phyloP scores from a whole-genome alignment of 2,888 invertebrate genomes.

The Globia sparganii region DNA sequence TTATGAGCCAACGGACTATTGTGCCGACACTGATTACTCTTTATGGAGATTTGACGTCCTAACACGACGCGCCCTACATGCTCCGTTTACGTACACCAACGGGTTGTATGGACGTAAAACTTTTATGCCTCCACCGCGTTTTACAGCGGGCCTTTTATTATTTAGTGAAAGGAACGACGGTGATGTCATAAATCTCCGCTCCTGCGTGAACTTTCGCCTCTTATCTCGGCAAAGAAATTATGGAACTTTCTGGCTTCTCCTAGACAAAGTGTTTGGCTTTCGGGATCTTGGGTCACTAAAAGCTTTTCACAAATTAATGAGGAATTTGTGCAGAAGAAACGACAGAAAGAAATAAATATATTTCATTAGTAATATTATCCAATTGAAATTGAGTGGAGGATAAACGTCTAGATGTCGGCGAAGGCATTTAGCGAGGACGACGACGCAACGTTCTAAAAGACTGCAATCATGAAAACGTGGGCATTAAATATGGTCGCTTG shows the following conservation, averaged over 20 bases:
- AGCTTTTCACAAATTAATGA: conserved; percentile 86
- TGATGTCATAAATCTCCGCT: conserved; percentile 90
- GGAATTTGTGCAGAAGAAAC: conserved; percentile 72
- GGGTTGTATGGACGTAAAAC: conserved; percentile 90
- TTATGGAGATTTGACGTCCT: conserved; percentile 87
- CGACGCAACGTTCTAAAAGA: conserved; percentile 52
- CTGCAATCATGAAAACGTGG: conserved; percentile 66
- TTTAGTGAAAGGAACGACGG: conserved; percentile 90
- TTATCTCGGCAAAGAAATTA: conserved; percentile 90
- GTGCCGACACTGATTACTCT: conserved; percentile 88
- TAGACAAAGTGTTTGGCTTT: conserved; percentile 90
- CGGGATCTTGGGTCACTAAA: conserved; percentile 86
- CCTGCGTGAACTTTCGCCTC: conserved; percentile 90
- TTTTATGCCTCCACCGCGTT: conserved; percentile 89
- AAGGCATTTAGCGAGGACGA: conserved; percentile 53
- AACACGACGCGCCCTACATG: conserved; percentile 81
- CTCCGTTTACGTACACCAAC: conserved; percentile 85
- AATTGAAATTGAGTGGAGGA: conserved; percentile 60
- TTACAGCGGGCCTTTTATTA: conserved; percentile 90
- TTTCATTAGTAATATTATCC: conserved; percentile 61
- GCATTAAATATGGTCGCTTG: conserved; percentile 66
- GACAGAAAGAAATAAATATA: conserved; percentile 70
- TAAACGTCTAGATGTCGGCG: conserved; percentile 54
- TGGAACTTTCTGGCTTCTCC: conserved; percentile 89
- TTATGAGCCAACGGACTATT: conserved; percentile 83